These are phyloP conservation scores for Archegozetes longisetosus DNA, from an alignment of 1,140 invertebrate genomes.

Conservation along the genomic window DNA sequence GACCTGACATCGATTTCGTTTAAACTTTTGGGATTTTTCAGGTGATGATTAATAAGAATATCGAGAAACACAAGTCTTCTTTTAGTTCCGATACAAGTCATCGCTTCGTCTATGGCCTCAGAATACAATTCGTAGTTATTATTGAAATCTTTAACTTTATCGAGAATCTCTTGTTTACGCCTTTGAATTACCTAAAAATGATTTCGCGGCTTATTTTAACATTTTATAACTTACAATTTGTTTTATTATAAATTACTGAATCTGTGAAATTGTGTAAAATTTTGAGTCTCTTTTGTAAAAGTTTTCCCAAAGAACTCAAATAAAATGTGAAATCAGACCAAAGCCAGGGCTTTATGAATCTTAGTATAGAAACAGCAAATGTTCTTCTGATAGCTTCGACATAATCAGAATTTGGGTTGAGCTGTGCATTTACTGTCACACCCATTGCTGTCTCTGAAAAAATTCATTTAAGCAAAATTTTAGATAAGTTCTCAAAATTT, in stretches of 20 bases:
- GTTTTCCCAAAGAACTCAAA: constrained; percentile 9
- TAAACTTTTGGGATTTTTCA: constrained; percentile 30
- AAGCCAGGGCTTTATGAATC: constrained; percentile 10
- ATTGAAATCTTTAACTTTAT: constrained; percentile 26
- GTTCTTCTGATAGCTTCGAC: constrained; percentile 51
- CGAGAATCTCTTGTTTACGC: constrained; percentile 12
- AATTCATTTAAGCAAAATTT: neutral
- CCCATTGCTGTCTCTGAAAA: constrained; percentile 69
- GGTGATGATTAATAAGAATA: constrained; percentile 39
- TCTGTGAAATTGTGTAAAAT: constrained; percentile 72
- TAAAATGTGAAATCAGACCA: constrained; percentile 18
- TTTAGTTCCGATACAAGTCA: constrained; percentile 25
- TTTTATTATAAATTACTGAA: constrained; percentile 16
- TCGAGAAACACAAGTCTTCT: constrained; percentile 52
- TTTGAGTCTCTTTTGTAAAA: constrained; percentile 38
- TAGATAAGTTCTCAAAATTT: neutral
- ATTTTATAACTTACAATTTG: neutral
- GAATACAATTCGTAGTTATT: constrained; percentile 5
- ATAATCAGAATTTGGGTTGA: constrained; percentile 48
- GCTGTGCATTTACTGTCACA: constrained; percentile 46
- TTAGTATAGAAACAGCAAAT: constrained; percentile 46
- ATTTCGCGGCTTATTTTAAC: neutral
- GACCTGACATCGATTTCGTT: constrained; percentile 50
- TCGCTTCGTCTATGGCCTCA: neutral
- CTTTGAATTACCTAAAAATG: constrained; percentile 12